Base-by-base conservation (phyloP, 92 coral and sea anemone species). In the Phymanthus crucifer region DNA sequence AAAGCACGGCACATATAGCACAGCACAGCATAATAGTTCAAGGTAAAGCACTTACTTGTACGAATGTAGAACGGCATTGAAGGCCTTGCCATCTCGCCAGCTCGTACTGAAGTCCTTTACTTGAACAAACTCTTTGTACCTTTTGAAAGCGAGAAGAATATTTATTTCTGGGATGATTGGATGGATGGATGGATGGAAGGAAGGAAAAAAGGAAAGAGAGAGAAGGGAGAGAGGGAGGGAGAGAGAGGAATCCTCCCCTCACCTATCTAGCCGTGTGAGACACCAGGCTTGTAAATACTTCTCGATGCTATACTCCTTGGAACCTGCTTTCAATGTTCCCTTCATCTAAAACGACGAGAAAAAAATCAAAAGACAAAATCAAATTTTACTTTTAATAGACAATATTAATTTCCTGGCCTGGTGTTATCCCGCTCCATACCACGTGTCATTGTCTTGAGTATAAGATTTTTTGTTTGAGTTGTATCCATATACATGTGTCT, bases 71-170 rank as follows among this genome's bases (percentile, higher is more conserved):
- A 92, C 70, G 0, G 91, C 90, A 65, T 87, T 92, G 48, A 92
- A 87, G 0, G 86, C 92, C 46, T 90, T 40, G 14, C 97, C 97
- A 75, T 90, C 92, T 33, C 87, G 58, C 97, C 97, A 92, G 77
- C 92, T 87, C 38, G 66, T 85, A 38, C 88, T 81, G 27, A 92
- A 81, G 57, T 92, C 79, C 11, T 73, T 34, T 13, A 92, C 80
- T 43, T 35, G 40, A 4, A 85, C 90, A 16, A 77, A 78, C 32
- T 74, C 84, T 19, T 90, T 93, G 81, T 92, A 91, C 74, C 99
- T 84, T 48, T 26, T 27, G 17, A 10, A 61, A 27, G 16, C 8
- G 8, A 61, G 13, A 6, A 61, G n/a, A n/a, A n/a, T n/a, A n/a
- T n/a, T n/a, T n/a, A n/a, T n/a, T n/a, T n/a, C n/a, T n/a, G 72